Base-by-base conservation (phyloP, 2,113 vertebrate genomes). In the Centropus bengalensis region DNA sequence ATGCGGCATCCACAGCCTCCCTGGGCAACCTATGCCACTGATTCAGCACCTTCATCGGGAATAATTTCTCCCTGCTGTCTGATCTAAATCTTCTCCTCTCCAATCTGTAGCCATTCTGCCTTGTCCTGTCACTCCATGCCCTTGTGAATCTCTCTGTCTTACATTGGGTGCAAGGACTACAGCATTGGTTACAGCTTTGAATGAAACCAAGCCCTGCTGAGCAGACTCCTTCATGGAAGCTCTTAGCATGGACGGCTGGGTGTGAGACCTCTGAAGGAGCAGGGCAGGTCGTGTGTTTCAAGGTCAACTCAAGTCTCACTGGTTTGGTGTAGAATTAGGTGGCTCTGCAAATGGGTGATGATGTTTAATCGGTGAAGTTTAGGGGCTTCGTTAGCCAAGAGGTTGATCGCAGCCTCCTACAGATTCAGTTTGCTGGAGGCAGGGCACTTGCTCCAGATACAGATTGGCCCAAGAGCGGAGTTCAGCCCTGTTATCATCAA, bases 241-340 rank as follows among this genome's bases (percentile, higher is more conserved):
- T 76, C 54, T 69, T 0, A 2, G 62, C 0, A 0, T 24, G 69
- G 23, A 6, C 3, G 24, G 5, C 63, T 76, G 86, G 66, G 49
- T 22, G n/a, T 21, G 81, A 81, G 83, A 66, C 52, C 56, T 49
- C 24, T 7, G 71, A 45, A 67, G 40, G 77, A 82, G 74, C 74
- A 54, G 71, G 1, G 0, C 6, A 32, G 66, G 60, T 18, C 36
- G 28, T 0, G 2, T n/a, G 40, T 60, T 44, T 44, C 68, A 52
- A 2, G 3, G 9, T 58, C 69, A 40, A 0, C 52, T 62, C 55
- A 4, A 0, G 20, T 21, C 64, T 59, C 68, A 33, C 18, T 33
- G n/a, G 19, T 45, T 27, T 42, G 44, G 40, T 59, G 73, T 64
- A 49, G 28, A 58, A 21, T 32, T 13, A 32, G 75, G 32, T 36